These are phyloP conservation scores for Stenodema calcarata DNA, from an alignment of 2,888 invertebrate species.

Conservation along the genomic window DNA sequence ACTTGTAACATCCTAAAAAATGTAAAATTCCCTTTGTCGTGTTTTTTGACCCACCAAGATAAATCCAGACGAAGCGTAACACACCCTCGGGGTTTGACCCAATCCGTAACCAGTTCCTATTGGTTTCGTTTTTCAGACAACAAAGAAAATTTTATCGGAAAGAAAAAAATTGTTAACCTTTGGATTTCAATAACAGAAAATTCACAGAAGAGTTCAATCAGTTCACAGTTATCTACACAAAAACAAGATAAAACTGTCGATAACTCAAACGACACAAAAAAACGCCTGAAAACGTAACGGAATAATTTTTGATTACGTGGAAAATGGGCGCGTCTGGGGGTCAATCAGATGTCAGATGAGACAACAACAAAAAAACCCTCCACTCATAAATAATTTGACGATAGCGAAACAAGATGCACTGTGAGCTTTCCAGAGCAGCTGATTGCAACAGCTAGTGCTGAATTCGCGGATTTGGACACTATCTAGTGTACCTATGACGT, in stretches of 20 bases:
- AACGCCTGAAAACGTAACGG: not conserved
- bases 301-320: not conserved
- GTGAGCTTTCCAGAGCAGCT: no score
- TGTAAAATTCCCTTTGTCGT: no score
- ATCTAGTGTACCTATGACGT: no score
- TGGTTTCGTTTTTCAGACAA: not conserved
- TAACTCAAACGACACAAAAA: not conserved
- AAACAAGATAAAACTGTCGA: not conserved
- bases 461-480: no score
- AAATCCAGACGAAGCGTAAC: not conserved
- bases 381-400: not conserved
- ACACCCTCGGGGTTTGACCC: not conserved
- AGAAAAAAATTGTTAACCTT: not conserved
- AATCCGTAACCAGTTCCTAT: not conserved
- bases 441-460: no score
- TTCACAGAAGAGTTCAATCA: not conserved
- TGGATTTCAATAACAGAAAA: not conserved
- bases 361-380: not conserved
- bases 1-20: no score
- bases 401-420: not conserved
- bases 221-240: not conserved
- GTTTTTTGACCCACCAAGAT: no score
- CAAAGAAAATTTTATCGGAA: not conserved
- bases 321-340: not conserved
- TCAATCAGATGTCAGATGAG: not conserved